Evolutionary conservation across 2,888 invertebrate species (phyloP), one percentile per base, ranked within the genome.

Genomic region (Acheta domesticus): DNA sequence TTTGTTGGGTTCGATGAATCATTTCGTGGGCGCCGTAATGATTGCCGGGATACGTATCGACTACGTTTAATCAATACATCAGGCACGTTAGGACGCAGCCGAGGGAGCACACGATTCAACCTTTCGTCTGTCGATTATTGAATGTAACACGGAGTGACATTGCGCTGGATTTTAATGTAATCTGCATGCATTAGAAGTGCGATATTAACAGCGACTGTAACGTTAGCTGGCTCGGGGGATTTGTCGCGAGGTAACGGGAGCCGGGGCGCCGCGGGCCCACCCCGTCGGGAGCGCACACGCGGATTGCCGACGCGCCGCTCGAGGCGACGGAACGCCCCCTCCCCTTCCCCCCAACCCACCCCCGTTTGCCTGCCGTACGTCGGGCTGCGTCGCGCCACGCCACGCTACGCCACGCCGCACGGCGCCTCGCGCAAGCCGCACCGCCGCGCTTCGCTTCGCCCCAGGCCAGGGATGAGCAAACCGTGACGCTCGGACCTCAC

Each of bases 261-360:
- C 20, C 48, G 74, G 20, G 75, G 21, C 74, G 14, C 36, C 36
- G 14, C 20, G 20, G 74, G 36, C 78, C 36, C 78, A 20, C 75
- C 20, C 36, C 76, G 76, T 48, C 49, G 20, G 79, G 78, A 78
- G 78, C 36, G 36, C 36, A 36, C 36, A 36, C 36, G 36, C 36
- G 36, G 36, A 36, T 36, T 36, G 36, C 36, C 36, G 36, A 36
- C 36, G 36, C 36, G 36, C 23, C 23, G 23, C 36, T 8, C 36
- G 36, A 36, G 36, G 36, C 36, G 36, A 36, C 36, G 36, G 36
- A 36, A 36, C 36, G 1, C 36, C 36, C 36, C 5, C 8, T 36
- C 36, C 36, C 8, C 36, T 8, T 36, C 36, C 36, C 8, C 23
- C 23, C 23, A 23, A 1, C 36, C 36, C 8, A 8, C 36, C 36